Evolutionary conservation across 2,113 vertebrate species (phyloP).

Genomic region (Silurus meridionalis): DNA sequence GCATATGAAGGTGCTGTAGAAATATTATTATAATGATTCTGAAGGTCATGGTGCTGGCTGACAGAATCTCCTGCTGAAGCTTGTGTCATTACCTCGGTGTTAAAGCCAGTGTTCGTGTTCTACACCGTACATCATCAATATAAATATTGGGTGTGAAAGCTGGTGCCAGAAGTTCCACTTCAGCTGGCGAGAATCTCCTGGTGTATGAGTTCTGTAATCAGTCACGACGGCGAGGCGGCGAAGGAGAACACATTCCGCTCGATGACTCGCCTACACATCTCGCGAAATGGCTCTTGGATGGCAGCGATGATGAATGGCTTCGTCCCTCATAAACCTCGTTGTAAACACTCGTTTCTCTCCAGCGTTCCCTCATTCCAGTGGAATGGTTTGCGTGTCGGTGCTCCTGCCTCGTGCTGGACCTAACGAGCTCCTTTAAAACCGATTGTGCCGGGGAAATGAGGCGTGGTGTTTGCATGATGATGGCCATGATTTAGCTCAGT

Average conservation of each 20-base stretch:
- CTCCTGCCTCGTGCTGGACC: background rate
- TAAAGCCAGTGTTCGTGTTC: conserved; percentile 39
- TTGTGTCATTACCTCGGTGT: conserved; percentile 51
- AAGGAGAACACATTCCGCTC: conserved; percentile 19
- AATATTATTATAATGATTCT: background rate
- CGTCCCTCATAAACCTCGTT: conserved; percentile 59
- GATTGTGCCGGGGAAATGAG: conserved; percentile 39
- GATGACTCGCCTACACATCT: conserved; percentile 40
- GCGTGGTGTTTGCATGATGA: conserved; percentile 33
- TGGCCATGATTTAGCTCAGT: conserved; percentile 20
- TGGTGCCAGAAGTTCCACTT: conserved; percentile 24
- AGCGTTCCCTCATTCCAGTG: background rate
- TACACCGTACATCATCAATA: background rate
- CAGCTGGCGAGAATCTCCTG: conserved; percentile 50
- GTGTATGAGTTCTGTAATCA: conserved; percentile 61
- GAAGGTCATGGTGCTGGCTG: background rate
- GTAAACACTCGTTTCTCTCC: conserved; percentile 52
- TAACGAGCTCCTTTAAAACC: conserved; percentile 17
- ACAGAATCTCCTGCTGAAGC: too few relatives aligned
- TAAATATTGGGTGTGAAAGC: background rate
- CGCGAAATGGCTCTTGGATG: background rate
- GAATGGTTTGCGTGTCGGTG: conserved; percentile 14
- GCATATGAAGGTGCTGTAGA: background rate
- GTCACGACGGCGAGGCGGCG: conserved; percentile 55
- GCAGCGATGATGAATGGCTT: conserved; percentile 51